Conservation (phyloP, 2,888 invertebrate species). For the Altica lythri region DNA sequence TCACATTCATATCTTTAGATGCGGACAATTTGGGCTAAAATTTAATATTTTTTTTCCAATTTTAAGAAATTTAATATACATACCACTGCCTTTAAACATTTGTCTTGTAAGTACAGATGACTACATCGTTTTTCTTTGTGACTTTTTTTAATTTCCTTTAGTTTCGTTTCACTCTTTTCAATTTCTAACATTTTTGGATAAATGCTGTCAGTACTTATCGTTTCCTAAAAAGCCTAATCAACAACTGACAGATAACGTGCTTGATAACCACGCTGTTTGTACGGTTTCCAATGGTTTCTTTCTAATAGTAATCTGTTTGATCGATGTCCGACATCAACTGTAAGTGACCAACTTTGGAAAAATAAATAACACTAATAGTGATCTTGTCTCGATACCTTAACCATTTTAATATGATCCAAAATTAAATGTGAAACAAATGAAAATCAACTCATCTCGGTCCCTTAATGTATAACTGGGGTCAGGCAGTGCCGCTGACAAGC, state of each 20-base stretch:
- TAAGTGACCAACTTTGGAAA: too few species aligned
- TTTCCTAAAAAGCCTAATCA: background rate
- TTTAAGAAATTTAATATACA: conserved; percentile 22
- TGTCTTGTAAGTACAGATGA: conserved; percentile 44
- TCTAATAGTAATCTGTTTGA: too few species aligned
- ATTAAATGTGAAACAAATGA: too few species aligned
- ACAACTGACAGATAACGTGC: background rate
- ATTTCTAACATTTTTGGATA: conserved; percentile 6
- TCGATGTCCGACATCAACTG: too few species aligned
- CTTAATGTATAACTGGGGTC: too few species aligned
- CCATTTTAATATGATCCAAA: too few species aligned
- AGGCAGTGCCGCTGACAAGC: too few species aligned
- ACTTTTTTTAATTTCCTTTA: conserved; percentile 13
- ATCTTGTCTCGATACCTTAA: too few species aligned
- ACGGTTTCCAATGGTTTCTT: too few species aligned
- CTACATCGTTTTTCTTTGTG: conserved; percentile 28
- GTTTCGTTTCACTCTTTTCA: conserved; percentile 3
- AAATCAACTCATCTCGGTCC: too few species aligned
- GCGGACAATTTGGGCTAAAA: conserved; percentile 28
- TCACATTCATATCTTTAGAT: conserved; percentile 61
- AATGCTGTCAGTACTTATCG: background rate
- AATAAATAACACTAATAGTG: too few species aligned
- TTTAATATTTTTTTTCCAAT: background rate
- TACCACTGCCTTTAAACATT: conserved; percentile 40
- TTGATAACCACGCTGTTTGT: too few species aligned